Base-by-base conservation (phyloP, 2,113 vertebrate species). In the Centropus bengalensis region DNA sequence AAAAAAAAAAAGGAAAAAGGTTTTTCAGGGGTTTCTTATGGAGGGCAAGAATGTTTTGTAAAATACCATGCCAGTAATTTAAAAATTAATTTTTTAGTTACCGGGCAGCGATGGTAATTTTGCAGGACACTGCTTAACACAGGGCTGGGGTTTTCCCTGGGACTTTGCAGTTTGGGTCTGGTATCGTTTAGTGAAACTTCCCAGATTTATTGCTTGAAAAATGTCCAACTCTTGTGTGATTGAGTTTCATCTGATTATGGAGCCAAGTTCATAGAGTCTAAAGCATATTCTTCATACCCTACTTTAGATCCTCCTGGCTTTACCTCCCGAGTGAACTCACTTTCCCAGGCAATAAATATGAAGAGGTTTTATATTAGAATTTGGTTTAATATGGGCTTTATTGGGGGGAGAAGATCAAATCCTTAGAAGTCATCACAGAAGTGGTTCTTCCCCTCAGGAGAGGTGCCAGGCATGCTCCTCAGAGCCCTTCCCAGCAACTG, bases 141-240 rank as follows among this genome's bases (percentile, higher is more conserved):
- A 21, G 27, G 33, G 51, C 49, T 59, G 32, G 16, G 24, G 11
- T 38, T 77, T 76, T 70, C 9, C 60, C 45, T 91, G 6, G 64
- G 51, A 47, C n/a, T 88, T 85, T 40, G 23, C 23, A 28, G 12
- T 60, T 83, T 45, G 33, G 52, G 13, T 93, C 52, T 86, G 75
- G 52, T 78, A 60, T 63, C 6, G 1, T 45, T 79, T 89, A 67
- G 40, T 91, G 85, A 88, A 68, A 15, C 30, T 80, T 67, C 67
- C 55, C 27, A 44, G 44, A 70, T 70, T 74, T 70, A 33, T n/a
- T 75, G 12, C 67, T 89, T 80, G 68, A 88, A 94, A 88, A 59
- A 33, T 24, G 6, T 70, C 75, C 68, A 81, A 7, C 12, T 74
- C 68, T 55, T 55, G 5, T 67, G 64, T 56, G 63, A 78, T 14